Evolutionary conservation across 1,140 invertebrate species (phyloP).

Genomic region (Meloidogyne chitwoodi): DNA sequence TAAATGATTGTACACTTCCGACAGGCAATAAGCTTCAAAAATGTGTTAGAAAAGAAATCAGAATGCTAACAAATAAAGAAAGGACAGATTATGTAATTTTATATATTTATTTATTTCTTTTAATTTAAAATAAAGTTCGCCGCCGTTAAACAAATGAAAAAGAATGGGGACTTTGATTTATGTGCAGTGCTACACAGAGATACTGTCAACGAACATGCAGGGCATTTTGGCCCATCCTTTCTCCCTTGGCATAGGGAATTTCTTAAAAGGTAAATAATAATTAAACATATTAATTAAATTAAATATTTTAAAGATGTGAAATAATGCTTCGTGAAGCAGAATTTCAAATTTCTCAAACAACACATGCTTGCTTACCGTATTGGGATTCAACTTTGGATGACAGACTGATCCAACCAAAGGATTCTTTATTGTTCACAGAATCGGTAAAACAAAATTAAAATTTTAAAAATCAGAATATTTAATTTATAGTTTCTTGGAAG

Average conservation of each 20-base stretch:
- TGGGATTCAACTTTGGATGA: constrained; percentile 7
- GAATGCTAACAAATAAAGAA: constrained; percentile 32
- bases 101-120: constrained; percentile 2
- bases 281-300: not conserved
- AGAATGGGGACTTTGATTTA: not conserved
- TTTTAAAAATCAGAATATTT: too few species aligned
- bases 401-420: not conserved
- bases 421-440: not conserved
- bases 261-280: not conserved
- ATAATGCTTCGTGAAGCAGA: constrained; percentile 1
- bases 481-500: not conserved
- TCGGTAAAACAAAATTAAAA: not conserved
- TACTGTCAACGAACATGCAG: not conserved
- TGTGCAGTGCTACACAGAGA: not conserved
- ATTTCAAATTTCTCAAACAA: not conserved
- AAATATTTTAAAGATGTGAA: constrained; percentile 6
- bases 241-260: constrained; percentile 8
- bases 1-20: constrained; percentile 24
- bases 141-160: constrained; percentile 5
- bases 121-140: not conserved
- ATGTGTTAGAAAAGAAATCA: constrained; percentile 42
- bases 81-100: constrained; percentile 1
- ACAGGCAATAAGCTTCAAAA: constrained; percentile 31
- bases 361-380: not conserved
- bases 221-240: not conserved